Conservation (phyloP, 2,113 vertebrate species). For the Meleagris gallopavo region DNA sequence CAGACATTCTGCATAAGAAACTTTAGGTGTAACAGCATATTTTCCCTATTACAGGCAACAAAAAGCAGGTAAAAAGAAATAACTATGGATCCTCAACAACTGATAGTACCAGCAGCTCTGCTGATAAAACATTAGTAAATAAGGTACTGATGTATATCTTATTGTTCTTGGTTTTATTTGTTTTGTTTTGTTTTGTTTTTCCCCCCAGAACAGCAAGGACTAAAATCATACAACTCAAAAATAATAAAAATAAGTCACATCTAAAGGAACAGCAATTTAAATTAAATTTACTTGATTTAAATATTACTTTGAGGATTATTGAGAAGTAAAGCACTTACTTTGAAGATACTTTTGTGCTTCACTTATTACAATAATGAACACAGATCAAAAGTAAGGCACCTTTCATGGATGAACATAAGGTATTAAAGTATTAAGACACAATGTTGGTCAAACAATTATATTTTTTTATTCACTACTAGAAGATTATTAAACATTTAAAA, state of each 20-base stretch:
- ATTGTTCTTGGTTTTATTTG: too few species aligned
- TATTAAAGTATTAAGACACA: neutral
- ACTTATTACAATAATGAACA: neutral
- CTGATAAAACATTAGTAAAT: neutral
- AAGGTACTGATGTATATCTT: neutral
- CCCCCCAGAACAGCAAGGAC: neutral
- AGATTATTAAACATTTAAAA: neutral
- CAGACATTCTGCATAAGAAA: neutral
- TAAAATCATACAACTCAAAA: neutral
- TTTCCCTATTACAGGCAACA: neutral
- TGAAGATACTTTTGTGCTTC: neutral
- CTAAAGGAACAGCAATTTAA: neutral
- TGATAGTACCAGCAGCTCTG: neutral
- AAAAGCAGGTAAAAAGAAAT: neutral
- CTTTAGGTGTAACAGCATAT: neutral
- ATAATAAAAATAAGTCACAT: neutral
- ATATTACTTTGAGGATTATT: neutral
- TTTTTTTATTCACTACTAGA: neutral
- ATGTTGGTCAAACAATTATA: neutral
- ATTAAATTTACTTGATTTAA: neutral
- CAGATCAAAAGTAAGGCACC: neutral
- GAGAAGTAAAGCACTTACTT: neutral
- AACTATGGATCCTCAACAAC: neutral
- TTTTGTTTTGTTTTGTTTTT: too few species aligned
- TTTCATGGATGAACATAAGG: neutral